Percentiles rank a stretch among this genome's conserved stretches.
These are phyloP conservation scores for Lophura nycthemera DNA, from an alignment of 2,113 vertebrate species.

Conservation along the genomic window DNA sequence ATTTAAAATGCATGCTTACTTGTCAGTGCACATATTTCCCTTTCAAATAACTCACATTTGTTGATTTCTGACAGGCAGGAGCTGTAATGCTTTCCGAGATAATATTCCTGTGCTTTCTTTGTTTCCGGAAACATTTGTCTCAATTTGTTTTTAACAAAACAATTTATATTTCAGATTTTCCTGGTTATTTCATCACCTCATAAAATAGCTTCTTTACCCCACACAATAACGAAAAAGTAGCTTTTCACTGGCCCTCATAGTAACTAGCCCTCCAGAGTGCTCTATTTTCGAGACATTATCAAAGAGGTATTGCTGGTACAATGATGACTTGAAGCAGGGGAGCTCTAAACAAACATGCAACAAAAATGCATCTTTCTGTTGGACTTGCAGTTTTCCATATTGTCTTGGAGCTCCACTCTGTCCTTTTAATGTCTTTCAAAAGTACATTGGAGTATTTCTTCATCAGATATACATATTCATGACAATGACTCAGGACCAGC, in stretches of 20 bases:
- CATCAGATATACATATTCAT: background rate
- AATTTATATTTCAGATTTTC: constrained; percentile 33
- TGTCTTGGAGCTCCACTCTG: background rate
- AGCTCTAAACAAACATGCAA: constrained; percentile 64
- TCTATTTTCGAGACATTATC: constrained; percentile 27
- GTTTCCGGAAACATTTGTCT: background rate
- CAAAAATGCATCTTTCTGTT: constrained; percentile 31
- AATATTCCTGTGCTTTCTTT: background rate
- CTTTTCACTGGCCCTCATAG: background rate
- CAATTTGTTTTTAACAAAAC: constrained; percentile 30
- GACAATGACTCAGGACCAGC: background rate
- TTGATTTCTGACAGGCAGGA: background rate
- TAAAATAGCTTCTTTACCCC: constrained; percentile 36
- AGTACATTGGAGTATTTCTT: background rate
- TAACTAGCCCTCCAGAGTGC: constrained; percentile 45
- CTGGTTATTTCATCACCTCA: constrained; percentile 51
- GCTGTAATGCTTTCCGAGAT: background rate
- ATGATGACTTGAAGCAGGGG: constrained; percentile 43
- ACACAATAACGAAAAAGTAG: constrained; percentile 57
- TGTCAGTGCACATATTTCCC: background rate
- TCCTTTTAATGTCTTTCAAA: background rate
- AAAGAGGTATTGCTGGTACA: constrained; percentile 25
- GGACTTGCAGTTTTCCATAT: background rate
- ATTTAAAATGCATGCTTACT: background rate
- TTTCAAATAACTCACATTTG: accelerated